phyloP scores from a whole-genome alignment of 1,140 invertebrate species.

The Lordiphosa clarofinis region DNA sequence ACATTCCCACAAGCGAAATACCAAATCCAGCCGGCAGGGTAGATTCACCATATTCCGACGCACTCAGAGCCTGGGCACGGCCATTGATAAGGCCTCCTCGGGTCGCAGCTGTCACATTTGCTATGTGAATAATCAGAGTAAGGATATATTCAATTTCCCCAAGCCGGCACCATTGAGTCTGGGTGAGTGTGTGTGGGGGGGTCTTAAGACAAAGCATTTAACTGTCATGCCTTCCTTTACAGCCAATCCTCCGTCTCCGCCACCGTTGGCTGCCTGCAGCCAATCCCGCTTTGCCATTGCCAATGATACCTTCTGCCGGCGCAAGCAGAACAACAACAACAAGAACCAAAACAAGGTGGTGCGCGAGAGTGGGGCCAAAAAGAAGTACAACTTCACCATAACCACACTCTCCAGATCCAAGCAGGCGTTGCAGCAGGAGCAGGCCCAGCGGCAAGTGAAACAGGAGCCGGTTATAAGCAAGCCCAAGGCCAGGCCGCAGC shows the following conservation, averaged over 20 bases:
- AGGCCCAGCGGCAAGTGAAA: constrained; percentile 10
- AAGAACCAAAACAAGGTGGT: constrained; percentile 64
- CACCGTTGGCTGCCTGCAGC: constrained; percentile 43
- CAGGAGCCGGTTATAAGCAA: constrained; percentile 13
- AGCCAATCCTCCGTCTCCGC: constrained; percentile 7
- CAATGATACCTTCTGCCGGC: constrained; percentile 65
- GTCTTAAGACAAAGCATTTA: no score
- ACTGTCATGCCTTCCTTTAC: no score
- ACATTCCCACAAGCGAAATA: constrained; percentile 54
- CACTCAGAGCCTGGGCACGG: constrained; percentile 68
- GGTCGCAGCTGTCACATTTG: constrained; percentile 75
- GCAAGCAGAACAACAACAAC: constrained; percentile 69
- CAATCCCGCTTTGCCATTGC: constrained; percentile 64
- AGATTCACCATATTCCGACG: constrained; percentile 43
- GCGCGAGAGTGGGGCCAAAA: constrained; percentile 53
- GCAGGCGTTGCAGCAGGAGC: constrained; percentile 32
- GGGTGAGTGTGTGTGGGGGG: constrained; percentile 29
- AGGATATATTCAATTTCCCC: constrained; percentile 76
- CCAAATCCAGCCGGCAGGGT: constrained; percentile 27
- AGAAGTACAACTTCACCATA: constrained; percentile 75
- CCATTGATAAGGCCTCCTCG: constrained; percentile 63
- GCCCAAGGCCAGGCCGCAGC: constrained; percentile 2
- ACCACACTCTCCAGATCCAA: constrained; percentile 63
- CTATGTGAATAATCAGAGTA: constrained; percentile 73
- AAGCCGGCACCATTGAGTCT: constrained; percentile 27